A percentile compares a stretch with the other conserved stretches of the same genome.
phyloP scores from a whole-genome alignment of 2,113 vertebrate genomes.

The Chamaetylas fuelleborni region DNA sequence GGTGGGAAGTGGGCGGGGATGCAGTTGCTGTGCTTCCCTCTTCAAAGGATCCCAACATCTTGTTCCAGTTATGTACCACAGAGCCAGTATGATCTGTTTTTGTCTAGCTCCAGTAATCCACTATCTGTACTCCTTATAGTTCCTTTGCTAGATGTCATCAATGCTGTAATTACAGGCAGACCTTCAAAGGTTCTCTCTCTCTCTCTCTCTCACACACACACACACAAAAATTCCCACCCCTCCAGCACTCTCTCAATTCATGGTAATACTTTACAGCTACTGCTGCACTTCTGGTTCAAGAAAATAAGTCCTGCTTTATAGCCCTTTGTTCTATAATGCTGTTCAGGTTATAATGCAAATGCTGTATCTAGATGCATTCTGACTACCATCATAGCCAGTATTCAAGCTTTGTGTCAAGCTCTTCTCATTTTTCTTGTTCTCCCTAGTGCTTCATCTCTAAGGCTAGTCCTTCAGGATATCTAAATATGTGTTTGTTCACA shows the following conservation, averaged over 20 bases:
- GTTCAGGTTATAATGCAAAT: background rate
- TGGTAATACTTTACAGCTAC: background rate
- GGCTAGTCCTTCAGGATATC: background rate
- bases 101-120: background rate
- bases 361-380: background rate
- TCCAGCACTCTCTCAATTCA: background rate
- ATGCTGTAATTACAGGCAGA: background rate
- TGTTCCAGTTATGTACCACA: background rate
- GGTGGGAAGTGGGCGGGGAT: background rate
- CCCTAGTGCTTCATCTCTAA: background rate
- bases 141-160: background rate
- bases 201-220: background rate
- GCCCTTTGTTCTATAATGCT: background rate
- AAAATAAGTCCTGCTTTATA: background rate
- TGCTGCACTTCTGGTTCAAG: background rate
- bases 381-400: background rate
- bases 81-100: background rate
- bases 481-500: background rate
- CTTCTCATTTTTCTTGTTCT: background rate
- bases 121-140: background rate
- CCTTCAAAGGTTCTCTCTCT: background rate
- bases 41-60: background rate
- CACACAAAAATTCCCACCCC: background rate
- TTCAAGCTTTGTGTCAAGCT: background rate
- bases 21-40: background rate